These are phyloP conservation scores for Ceratothoa steindachneri DNA, from an alignment of 2,888 invertebrate species.

Conservation along the genomic window DNA sequence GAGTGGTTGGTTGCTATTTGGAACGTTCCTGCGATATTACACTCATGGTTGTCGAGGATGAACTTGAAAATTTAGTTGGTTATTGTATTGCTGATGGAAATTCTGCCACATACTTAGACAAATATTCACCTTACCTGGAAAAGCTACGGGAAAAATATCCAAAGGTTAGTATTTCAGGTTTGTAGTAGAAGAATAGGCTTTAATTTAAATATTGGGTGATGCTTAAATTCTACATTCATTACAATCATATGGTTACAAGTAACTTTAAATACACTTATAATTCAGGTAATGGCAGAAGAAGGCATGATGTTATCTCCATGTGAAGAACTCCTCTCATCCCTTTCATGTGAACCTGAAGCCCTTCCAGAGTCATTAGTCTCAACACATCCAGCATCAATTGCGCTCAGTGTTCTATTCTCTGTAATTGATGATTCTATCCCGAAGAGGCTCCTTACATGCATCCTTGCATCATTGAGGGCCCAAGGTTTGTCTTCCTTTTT, in stretches of 20 bases:
- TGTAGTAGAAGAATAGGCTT: no score
- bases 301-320: conserved; percentile 41
- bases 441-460: conserved; percentile 33
- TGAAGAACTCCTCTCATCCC: conserved; percentile 33
- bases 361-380: conserved; percentile 25
- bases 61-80: conserved; percentile 37
- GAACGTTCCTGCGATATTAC: conserved; percentile 24
- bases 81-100: conserved; percentile 33
- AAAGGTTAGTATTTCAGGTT: conserved; percentile 33
- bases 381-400: conserved; percentile 26
- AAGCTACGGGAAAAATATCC: conserved; percentile 39
- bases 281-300: conserved; percentile 39
- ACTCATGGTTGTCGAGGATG: conserved; percentile 45
- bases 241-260: no score
- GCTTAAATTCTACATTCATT: no score
- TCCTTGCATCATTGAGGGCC: conserved; percentile 36
- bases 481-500: no score
- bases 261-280: no score
- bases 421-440: conserved; percentile 29
- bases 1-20: conserved; percentile 38
- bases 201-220: not conserved
- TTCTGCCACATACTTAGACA: conserved; percentile 15
- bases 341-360: conserved; percentile 28
- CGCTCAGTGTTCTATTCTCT: conserved; percentile 16
- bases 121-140: conserved; percentile 10